Evolutionary conservation across 1,140 invertebrate genomes (phyloP).

Genomic region (Maniola jurtina): DNA sequence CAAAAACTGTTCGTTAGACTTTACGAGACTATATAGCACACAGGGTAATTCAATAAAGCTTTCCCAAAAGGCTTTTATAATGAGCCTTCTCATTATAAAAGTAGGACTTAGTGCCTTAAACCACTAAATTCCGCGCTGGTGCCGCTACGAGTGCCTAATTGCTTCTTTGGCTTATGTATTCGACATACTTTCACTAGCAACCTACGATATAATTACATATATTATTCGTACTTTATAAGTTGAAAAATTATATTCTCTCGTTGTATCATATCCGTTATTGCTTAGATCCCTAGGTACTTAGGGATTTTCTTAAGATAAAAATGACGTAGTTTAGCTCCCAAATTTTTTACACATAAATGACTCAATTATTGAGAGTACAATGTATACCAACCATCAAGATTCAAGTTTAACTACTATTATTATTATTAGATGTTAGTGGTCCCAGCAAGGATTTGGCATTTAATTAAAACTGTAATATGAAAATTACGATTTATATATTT

Average conservation of each 20-base stretch:
- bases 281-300: too few species aligned
- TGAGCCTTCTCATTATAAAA: constrained; percentile 6
- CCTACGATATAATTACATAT: not conserved
- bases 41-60: not conserved
- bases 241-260: not conserved
- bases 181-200: not conserved
- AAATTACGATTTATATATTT: too few species aligned
- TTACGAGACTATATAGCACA: not conserved
- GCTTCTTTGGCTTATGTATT: constrained; percentile 7
- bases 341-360: too few species aligned
- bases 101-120: not conserved
- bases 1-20: not conserved
- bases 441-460: too few species aligned
- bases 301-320: too few species aligned
- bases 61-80: constrained; percentile 4
- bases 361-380: too few species aligned
- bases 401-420: too few species aligned
- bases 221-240: not conserved
- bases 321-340: too few species aligned
- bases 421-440: too few species aligned
- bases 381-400: too few species aligned
- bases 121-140: constrained; percentile 4
- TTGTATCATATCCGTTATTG: too few species aligned
- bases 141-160: constrained; percentile 7
- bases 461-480: too few species aligned